Conservation (phyloP, 2,888 invertebrate species). For the Epinotia demarniana region DNA sequence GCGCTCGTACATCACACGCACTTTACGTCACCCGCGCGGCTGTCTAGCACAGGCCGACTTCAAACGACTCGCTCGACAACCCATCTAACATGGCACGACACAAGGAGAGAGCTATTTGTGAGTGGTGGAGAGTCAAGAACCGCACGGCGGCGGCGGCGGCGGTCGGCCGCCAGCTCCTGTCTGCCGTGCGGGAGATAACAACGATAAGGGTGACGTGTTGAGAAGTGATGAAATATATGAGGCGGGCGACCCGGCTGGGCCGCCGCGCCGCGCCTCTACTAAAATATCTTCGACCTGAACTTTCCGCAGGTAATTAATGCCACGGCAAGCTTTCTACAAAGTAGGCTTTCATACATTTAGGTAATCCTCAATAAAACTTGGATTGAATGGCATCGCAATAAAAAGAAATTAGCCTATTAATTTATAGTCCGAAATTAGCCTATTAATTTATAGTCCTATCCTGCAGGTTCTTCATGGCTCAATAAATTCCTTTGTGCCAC, state of each 20-base stretch:
- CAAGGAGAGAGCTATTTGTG: conserved; percentile 29
- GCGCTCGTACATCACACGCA: conserved; percentile 9
- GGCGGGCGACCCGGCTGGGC: conserved; percentile 3
- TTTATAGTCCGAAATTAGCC: too few species aligned
- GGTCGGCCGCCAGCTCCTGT: background rate
- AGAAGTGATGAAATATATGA: conserved; percentile 36
- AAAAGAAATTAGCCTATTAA: too few species aligned
- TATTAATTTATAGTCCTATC: too few species aligned
- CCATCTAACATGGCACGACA: conserved; percentile 21
- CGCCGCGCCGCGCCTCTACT: background rate
- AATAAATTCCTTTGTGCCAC: too few species aligned
- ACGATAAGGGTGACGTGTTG: conserved; percentile 26
- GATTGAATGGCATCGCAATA: too few species aligned
- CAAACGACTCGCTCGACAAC: conserved; percentile 20
- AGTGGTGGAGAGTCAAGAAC: background rate
- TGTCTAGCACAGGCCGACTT: conserved; percentile 13
- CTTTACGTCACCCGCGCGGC: background rate
- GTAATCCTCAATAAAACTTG: too few species aligned
- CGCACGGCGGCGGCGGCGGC: conserved; percentile 9
- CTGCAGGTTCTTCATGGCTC: too few species aligned
- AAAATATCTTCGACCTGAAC: background rate
- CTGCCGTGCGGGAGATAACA: conserved; percentile 23
- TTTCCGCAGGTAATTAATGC: background rate
- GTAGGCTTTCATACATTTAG: too few species aligned
- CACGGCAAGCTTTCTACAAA: background rate